Evolutionary conservation across 2,888 invertebrate genomes (phyloP), one percentile per base, ranked within the genome.

Genomic region (Scaptomyza reducta): DNA sequence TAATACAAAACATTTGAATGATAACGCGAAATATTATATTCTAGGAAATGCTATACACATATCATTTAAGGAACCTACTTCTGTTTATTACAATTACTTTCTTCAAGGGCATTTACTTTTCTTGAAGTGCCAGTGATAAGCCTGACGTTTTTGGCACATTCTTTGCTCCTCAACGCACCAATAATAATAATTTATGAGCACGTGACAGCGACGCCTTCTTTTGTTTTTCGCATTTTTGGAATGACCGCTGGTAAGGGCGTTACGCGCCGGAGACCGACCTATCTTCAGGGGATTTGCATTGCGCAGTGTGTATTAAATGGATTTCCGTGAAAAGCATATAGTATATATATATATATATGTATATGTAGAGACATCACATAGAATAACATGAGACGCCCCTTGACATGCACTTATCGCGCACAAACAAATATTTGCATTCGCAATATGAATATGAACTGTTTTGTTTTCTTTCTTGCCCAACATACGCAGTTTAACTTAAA

Each of bases 361-460:
- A 56, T 44, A 29, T 41, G 22, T 16, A 2, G 3, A 1, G 1
- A 22, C 3, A 22, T 22, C 22, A 22, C 22, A 27, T 33, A 10
- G 13, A 14, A 33, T 46, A 25, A 6, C 16, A 42, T 51, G 68
- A 69, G 58, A 74, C 70, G 74, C 79, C 80, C 81, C 81, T 76
- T 79, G 81, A 81, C 81, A 81, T 70, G 70, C 82, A 77, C 82
- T 81, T 81, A 85, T 81, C 81, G 64, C 77, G 29, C 62, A 55
- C 60, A 64, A 59, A 55, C 60, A 64, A 71, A 58, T 67, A 54
- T 54, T 71, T 62, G 49, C 54, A 57, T 64, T 29, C 64, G 57
- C 64, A 66, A 66, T 42, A 38, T 47, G 18, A 66, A 64, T 3
- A 35, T 11, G 51, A 56, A 51, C 56, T 66, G 64, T 66, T 66